Conservation (phyloP, 64 coral and sea anemone species). For the Montipora foliosa region DNA sequence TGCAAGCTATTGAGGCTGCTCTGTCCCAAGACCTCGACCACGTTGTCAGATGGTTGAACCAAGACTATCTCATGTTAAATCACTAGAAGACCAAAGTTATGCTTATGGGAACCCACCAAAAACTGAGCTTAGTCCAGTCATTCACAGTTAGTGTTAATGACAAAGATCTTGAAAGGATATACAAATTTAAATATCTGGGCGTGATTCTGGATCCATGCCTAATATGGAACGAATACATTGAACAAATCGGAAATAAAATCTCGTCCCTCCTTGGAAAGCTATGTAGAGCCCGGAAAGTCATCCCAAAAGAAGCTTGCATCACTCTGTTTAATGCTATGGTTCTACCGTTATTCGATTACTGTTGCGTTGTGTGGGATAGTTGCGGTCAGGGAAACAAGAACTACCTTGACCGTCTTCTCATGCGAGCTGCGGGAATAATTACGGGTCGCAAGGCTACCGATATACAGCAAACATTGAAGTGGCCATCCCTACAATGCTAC, state of each 20-base stretch:
- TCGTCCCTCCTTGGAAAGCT: slow-evolving; percentile 60
- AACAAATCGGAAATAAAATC: slow-evolving; percentile 50
- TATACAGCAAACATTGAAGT: slow-evolving; percentile 59
- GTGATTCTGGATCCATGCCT: slow-evolving; percentile 35
- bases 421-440: slow-evolving; percentile 55
- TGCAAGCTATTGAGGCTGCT: neutral
- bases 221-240: slow-evolving; percentile 46
- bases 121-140: neutral
- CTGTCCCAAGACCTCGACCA: neutral
- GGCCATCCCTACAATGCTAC: slow-evolving; percentile 47
- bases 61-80: neutral
- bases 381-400: slow-evolving; percentile 41
- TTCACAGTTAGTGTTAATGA: neutral
- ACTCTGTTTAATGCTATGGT: slow-evolving; percentile 39
- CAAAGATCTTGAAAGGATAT: neutral
- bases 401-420: slow-evolving; percentile 64
- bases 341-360: slow-evolving; percentile 49
- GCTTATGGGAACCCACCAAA: neutral
- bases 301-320: slow-evolving; percentile 52
- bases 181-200: slow-evolving; percentile 45
- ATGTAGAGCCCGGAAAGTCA: slow-evolving; percentile 57
- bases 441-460: slow-evolving; percentile 52
- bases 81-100: slow-evolving; percentile 3
- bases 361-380: slow-evolving; percentile 22
- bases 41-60: slow-evolving; percentile 1